Evolutionary conservation across 1,140 invertebrate genomes (phyloP).

Genomic region (Zophobas morio): DNA sequence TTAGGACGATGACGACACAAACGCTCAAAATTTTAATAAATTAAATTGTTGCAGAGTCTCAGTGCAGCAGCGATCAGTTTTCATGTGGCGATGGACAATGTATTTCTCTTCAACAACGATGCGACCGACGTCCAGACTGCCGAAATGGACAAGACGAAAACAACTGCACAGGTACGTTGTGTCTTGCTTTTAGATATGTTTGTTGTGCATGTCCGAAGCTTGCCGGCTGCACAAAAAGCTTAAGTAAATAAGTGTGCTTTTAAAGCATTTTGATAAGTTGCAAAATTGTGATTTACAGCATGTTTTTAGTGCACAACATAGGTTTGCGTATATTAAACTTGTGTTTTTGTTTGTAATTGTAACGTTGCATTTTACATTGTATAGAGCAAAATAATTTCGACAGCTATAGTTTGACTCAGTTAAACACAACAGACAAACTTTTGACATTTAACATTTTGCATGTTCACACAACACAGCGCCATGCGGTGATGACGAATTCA

Average conservation of each 20-base stretch:
- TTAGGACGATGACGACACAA: slow-evolving; percentile 20
- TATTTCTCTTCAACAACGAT: slow-evolving; percentile 69
- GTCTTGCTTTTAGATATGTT: slow-evolving; percentile 3
- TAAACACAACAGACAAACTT: slow-evolving; percentile 46
- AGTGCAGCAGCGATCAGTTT: slow-evolving; percentile 68
- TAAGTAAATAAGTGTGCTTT: slow-evolving; percentile 20
- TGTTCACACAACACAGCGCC: slow-evolving; percentile 57
- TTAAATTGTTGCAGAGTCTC: slow-evolving; percentile 47
- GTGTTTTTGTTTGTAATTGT: slow-evolving; percentile 24
- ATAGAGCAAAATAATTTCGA: slow-evolving; percentile 10
- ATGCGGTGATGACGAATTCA: slow-evolving; percentile 59
- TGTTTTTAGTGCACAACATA: neutral
- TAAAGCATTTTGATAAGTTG: slow-evolving; percentile 12
- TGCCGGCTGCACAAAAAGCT: slow-evolving; percentile 32
- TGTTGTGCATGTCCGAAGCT: slow-evolving; percentile 23
- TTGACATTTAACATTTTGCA: slow-evolving; percentile 55
- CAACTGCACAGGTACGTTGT: slow-evolving; percentile 68
- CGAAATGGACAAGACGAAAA: slow-evolving; percentile 71
- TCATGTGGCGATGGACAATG: slow-evolving; percentile 70
- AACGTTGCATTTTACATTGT: slow-evolving; percentile 17
- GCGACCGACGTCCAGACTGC: slow-evolving; percentile 70
- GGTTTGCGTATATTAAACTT: neutral
- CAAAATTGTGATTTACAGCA: slow-evolving; percentile 30
- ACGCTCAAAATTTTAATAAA: slow-evolving; percentile 21
- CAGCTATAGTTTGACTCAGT: slow-evolving; percentile 17